These are phyloP conservation scores for Apamea epomidion DNA, from an alignment of 2,888 invertebrate genomes.

Conservation along the genomic window DNA sequence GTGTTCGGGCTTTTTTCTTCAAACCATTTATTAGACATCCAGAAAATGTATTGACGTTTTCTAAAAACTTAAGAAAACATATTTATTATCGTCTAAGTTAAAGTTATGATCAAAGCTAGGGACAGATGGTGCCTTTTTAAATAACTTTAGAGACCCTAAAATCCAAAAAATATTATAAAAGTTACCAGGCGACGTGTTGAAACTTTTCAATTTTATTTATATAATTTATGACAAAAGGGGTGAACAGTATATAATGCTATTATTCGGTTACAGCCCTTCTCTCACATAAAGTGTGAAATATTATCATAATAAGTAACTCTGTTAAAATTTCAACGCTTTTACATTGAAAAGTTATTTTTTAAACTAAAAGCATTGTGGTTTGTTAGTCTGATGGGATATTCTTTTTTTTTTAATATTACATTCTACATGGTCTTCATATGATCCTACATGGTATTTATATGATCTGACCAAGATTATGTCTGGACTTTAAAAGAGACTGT, in stretches of 20 bases:
- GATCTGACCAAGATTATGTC: too few relatives aligned
- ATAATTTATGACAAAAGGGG: slow-evolving; percentile 50
- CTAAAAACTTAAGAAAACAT: background rate
- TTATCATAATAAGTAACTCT: slow-evolving; percentile 23
- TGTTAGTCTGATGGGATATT: background rate
- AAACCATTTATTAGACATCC: background rate
- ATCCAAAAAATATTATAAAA: slow-evolving; percentile 45
- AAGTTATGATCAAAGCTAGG: slow-evolving; percentile 25
- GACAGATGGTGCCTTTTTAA: slow-evolving; percentile 38
- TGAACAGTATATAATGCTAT: slow-evolving; percentile 20
- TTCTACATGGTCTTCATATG: too few relatives aligned
- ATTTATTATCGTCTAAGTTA: background rate
- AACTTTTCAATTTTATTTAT: slow-evolving; percentile 52
- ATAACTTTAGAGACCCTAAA: slow-evolving; percentile 14
- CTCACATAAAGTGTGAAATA: slow-evolving; percentile 14
- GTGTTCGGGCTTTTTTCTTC: background rate
- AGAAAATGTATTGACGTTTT: background rate
- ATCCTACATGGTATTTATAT: too few relatives aligned
- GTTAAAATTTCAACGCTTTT: slow-evolving; percentile 10
- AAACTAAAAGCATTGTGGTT: slow-evolving; percentile 12
- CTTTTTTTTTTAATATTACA: background rate
- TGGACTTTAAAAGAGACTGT: too few relatives aligned
- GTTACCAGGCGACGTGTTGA: slow-evolving; percentile 36
- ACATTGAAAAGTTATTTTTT: slow-evolving; percentile 24
- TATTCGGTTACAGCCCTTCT: slow-evolving; percentile 30